Evolutionary conservation across 1,140 invertebrate species (phyloP).

Genomic region (Hermetia illucens): DNA sequence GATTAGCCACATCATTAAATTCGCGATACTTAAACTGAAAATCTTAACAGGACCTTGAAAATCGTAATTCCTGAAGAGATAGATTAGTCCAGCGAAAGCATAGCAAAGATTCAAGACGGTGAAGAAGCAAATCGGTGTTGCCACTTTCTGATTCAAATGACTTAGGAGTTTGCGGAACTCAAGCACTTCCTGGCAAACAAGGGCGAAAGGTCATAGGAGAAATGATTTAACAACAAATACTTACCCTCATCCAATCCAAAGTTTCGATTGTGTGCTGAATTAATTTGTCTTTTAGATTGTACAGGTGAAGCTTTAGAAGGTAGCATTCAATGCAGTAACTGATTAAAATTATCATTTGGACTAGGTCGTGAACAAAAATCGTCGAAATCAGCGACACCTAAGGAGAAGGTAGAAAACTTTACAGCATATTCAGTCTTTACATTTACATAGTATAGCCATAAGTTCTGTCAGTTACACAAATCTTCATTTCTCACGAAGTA

Average conservation of each 20-base stretch:
- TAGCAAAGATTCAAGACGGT: conserved; percentile 58
- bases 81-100: conserved; percentile 48
- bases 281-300: conserved; percentile 51
- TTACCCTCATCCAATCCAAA: conserved; percentile 61
- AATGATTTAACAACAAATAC: conserved; percentile 11
- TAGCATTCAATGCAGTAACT: conserved; percentile 70
- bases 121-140: conserved; percentile 56
- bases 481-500: neutral
- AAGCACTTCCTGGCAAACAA: conserved; percentile 44
- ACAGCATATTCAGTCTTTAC: conserved; percentile 1
- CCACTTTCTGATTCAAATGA: conserved; percentile 57
- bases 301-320: conserved; percentile 52
- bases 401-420: conserved; percentile 3
- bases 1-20: conserved; percentile 51
- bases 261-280: conserved; percentile 52
- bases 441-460: conserved; percentile 4
- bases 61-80: conserved; percentile 40
- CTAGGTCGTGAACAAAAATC: conserved; percentile 59
- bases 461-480: conserved; percentile 1
- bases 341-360: conserved; percentile 60
- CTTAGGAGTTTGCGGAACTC: conserved; percentile 60
- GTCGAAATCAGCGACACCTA: conserved; percentile 43
- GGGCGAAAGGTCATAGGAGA: conserved; percentile 3
- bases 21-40: conserved; percentile 43
- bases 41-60: conserved; percentile 36